phyloP scores from a whole-genome alignment of 2,113 vertebrate genomes.

The Megaceryle torquata region DNA sequence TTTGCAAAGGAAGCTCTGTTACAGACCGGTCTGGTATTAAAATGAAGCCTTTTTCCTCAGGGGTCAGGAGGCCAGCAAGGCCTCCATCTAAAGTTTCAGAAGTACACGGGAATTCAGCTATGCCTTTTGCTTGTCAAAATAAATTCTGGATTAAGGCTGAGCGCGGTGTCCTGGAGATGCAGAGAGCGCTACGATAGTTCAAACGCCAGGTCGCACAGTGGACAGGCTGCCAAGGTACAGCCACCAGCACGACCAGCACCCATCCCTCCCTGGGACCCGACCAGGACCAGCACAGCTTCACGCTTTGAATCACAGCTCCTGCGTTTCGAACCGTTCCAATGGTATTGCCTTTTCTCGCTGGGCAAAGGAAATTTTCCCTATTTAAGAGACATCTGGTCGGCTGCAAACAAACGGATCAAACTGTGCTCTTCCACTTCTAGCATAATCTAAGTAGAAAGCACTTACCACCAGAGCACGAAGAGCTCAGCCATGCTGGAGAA shows the following conservation, averaged over 20 bases:
- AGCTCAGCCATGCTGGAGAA: conserved; percentile 14
- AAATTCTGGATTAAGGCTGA: not conserved
- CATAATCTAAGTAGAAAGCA: not conserved
- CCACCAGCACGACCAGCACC: not conserved
- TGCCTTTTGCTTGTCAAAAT: not conserved
- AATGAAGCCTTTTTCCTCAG: not conserved
- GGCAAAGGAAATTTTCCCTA: not conserved
- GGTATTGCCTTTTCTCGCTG: not conserved
- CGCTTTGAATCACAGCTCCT: not conserved
- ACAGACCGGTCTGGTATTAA: not conserved
- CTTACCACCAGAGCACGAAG: not conserved
- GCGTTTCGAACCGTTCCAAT: not conserved
- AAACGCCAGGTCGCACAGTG: fast-evolving
- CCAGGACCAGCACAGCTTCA: not conserved
- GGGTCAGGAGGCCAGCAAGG: not conserved
- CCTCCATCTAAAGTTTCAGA: not conserved
- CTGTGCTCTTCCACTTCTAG: conserved; percentile 13
- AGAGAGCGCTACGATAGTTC: fast-evolving
- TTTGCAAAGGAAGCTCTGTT: not conserved
- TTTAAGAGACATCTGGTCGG: not conserved
- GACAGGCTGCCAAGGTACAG: too few relatives aligned
- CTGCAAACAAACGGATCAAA: not conserved
- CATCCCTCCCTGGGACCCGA: not conserved
- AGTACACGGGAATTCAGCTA: not conserved
- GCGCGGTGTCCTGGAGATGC: fast-evolving